Evolutionary conservation across 2,113 vertebrate species (phyloP).

Genomic region (Neopipo cinnamomea): DNA sequence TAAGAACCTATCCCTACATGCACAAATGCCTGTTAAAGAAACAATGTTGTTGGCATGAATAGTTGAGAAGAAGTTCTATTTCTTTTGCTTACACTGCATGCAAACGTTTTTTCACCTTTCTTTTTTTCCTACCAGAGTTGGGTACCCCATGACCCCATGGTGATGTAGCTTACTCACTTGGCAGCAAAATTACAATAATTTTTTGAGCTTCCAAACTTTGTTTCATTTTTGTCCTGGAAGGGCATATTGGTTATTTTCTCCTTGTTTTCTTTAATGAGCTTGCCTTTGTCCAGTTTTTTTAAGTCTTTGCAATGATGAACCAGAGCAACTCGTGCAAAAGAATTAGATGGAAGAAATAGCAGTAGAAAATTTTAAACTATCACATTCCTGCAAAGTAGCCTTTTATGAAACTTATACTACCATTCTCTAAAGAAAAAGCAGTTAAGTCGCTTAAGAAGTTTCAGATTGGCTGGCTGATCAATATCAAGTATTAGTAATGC

Average conservation of each 20-base stretch:
- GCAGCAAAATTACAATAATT: not conserved
- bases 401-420: not conserved
- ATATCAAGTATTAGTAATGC: constrained; percentile 10
- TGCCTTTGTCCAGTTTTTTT: not conserved
- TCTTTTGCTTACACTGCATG: not conserved
- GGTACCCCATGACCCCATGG: not conserved
- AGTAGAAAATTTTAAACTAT: not conserved
- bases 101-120: not conserved
- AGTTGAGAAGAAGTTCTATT: not conserved
- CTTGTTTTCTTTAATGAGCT: not conserved
- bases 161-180: not conserved
- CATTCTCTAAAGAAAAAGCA: not conserved
- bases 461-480: not conserved
- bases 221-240: not conserved
- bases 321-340: not conserved
- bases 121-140: not conserved
- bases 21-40: not conserved
- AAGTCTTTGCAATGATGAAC: not conserved
- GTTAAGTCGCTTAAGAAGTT: not conserved
- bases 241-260: not conserved
- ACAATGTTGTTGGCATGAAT: not conserved
- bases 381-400: not conserved
- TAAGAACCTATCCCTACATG: not conserved
- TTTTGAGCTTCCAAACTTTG: not conserved
- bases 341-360: not conserved